phyloP scores from a whole-genome alignment of 1,140 invertebrate species.

The Anastrepha obliqua region DNA sequence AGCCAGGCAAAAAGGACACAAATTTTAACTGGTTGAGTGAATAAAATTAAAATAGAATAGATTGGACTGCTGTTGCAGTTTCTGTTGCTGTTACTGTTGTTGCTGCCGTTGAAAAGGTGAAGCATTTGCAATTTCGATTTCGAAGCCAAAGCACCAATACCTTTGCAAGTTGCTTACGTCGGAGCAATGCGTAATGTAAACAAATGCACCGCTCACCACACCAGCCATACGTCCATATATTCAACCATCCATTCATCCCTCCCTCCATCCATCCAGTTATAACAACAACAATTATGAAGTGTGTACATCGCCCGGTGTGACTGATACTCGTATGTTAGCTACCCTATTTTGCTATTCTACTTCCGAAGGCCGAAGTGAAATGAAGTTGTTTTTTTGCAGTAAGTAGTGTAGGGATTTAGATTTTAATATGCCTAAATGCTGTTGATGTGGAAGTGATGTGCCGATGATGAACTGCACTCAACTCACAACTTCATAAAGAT shows the following conservation, averaged over 20 bases:
- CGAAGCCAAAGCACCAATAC: slow-evolving; percentile 1
- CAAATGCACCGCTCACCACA: slow-evolving; percentile 20
- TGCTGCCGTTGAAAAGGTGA: neutral
- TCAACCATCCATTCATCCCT: neutral
- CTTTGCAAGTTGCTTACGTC: slow-evolving; percentile 7
- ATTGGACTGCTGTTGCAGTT: slow-evolving; percentile 2
- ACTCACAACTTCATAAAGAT: slow-evolving; percentile 8
- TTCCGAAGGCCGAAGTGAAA: slow-evolving; percentile 9
- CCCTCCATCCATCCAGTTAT: neutral
- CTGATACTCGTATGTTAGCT: neutral
- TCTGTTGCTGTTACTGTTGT: neutral
- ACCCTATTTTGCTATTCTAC: neutral
- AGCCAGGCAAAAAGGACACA: slow-evolving; percentile 14
- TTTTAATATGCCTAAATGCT: slow-evolving; percentile 72
- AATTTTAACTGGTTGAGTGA: slow-evolving; percentile 26
- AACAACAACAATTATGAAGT: neutral
- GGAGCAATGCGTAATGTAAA: slow-evolving; percentile 35
- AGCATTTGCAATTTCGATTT: slow-evolving; percentile 46
- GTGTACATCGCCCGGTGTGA: neutral
- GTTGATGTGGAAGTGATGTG: slow-evolving; percentile 62
- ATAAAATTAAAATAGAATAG: slow-evolving; percentile 32
- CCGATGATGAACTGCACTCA: slow-evolving; percentile 57
- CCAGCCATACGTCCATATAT: neutral
- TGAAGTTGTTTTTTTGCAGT: slow-evolving; percentile 19
- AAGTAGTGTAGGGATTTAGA: slow-evolving; percentile 67